Evolutionary conservation across 1,140 invertebrate species (phyloP).

Genomic region (Sycophila sp.): DNA sequence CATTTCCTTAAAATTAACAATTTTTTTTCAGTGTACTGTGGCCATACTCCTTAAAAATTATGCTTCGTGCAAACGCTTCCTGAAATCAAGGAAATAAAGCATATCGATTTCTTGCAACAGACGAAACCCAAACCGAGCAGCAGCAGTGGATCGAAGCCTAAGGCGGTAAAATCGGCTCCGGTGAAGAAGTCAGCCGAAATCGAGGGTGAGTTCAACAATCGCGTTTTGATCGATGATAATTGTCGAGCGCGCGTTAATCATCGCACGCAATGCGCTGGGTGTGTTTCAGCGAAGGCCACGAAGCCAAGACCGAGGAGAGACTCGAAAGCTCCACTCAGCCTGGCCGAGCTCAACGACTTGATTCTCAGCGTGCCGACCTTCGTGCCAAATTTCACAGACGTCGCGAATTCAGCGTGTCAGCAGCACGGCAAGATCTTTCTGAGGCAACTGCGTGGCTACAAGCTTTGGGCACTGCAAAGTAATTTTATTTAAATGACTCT

Average conservation of each 20-base stretch:
- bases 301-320: constrained; percentile 45
- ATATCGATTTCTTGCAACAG: too few species aligned
- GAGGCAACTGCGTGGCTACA: constrained; percentile 72
- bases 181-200: constrained; percentile 40
- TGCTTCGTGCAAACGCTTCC: too few species aligned
- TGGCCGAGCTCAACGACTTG: constrained; percentile 59
- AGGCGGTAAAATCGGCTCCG: constrained; percentile 10
- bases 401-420: constrained; percentile 72
- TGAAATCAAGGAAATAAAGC: too few species aligned
- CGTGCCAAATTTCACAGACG: constrained; percentile 73
- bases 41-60: too few species aligned
- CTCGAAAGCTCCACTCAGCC: constrained; percentile 48
- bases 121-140: constrained; percentile 37
- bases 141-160: constrained; percentile 28
- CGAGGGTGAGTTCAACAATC: constrained; percentile 44
- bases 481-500: too few species aligned
- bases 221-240: background rate
- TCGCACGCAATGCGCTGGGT: background rate
- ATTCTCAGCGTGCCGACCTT: constrained; percentile 71
- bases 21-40: too few species aligned
- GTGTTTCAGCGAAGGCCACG: constrained; percentile 28
- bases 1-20: too few species aligned
- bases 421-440: constrained; percentile 75
- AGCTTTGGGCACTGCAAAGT: constrained; percentile 78
- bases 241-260: constrained; percentile 18